Base-by-base conservation (phyloP, 2,113 vertebrate species). In the Pachypanchax playfairii region DNA sequence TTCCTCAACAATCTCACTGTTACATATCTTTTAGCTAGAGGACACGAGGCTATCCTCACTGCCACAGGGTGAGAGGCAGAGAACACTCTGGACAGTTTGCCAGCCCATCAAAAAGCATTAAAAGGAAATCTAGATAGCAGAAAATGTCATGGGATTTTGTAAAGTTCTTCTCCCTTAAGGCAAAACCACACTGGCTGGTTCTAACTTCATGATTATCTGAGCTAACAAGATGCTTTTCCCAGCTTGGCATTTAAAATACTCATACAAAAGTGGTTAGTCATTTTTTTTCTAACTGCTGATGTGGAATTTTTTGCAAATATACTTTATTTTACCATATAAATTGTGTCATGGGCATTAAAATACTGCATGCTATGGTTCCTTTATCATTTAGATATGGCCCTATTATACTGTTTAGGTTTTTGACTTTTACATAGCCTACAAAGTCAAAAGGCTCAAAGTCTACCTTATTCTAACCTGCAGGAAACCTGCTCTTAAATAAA, bases 141-240 rank as follows among this genome's bases (percentile, higher is more conserved):
- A 42, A 17, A 42, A 42, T 41, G 38, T 41, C 18, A 20, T 15
- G n/a, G 39, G 39, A 42, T 42, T 42, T 42, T 18, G 5, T 42
- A 42, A 18, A 42, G n/a, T 42, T 41, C n/a, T 42, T 20, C 39
- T 42, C n/a, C 47, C 10, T 13, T 18, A 20, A 29, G 48, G 18
- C 48, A 51, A 11, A 51, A 12, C 11, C 12, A n/a, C n/a, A 20
- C 8, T 7, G 25, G 28, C 17, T 50, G 28, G 18, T 50, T 31
- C 10, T 11, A 29, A 29, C 4, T 31, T 50, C 3, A 11, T 12
- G 11, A 20, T 8, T 20, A 33, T 20, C 10, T 6, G 26, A 33
- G 26, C 48, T 20, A 33, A 51, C 48, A 51, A 51, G 48, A 51
- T 20, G n/a, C n/a, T 33, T 51, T 25, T 21, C 21, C n/a, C 18